These are phyloP conservation scores for Trichonephila clavata DNA, from an alignment of 1,140 invertebrate species.

Conservation along the genomic window DNA sequence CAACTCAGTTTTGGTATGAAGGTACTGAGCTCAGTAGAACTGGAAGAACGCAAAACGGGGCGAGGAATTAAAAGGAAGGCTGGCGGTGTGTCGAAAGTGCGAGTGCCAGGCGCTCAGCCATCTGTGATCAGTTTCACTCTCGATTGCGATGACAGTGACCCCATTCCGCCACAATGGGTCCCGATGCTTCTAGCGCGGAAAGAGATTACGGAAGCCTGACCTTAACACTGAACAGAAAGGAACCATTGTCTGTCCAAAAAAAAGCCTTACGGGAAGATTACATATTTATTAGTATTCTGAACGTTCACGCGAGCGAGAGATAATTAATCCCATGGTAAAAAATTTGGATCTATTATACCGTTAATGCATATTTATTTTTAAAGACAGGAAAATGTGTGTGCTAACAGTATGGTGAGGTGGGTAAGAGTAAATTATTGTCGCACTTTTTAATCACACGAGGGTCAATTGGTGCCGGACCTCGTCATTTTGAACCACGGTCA, in stretches of 20 bases:
- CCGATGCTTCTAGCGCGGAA: neutral
- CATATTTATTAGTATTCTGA: neutral
- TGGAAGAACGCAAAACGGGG: no score
- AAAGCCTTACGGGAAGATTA: neutral
- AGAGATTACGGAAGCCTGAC: neutral
- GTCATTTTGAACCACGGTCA: no score
- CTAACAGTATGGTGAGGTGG: no score
- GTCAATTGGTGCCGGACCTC: no score
- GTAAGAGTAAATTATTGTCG: neutral
- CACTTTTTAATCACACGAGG: neutral
- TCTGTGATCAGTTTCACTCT: neutral
- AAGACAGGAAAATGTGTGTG: no score
- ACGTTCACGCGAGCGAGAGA: neutral
- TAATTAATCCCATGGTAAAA: no score
- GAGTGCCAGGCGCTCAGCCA: neutral
- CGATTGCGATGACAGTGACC: neutral
- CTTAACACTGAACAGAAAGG: constrained; percentile 6
- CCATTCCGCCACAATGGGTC: neutral
- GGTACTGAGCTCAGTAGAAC: no score
- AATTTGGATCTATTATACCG: no score
- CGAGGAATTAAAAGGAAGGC: neutral
- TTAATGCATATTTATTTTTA: no score
- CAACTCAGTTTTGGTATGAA: no score
- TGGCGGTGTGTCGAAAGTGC: neutral
- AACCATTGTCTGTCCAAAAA: neutral